phyloP scores from a whole-genome alignment of 2,888 invertebrate genomes.

The Galerucella calmariensis region DNA sequence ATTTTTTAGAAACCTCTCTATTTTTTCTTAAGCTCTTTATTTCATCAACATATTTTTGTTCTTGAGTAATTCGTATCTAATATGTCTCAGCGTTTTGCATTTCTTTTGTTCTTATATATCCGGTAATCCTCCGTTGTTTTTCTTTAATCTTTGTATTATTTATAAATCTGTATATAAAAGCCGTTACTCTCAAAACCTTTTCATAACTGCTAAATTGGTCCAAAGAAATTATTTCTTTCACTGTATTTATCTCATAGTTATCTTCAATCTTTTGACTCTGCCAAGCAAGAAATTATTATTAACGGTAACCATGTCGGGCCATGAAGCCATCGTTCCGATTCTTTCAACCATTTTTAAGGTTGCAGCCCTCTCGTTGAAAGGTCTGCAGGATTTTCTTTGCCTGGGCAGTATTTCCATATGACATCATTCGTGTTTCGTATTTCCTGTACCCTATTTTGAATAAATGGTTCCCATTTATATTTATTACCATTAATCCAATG shows the following conservation, averaged over 20 bases:
- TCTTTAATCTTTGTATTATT: not conserved
- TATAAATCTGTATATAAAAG: not conserved
- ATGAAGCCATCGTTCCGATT: not conserved
- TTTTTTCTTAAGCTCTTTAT: not conserved
- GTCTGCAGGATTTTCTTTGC: not conserved
- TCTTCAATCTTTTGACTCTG: not conserved
- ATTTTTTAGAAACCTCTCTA: not conserved
- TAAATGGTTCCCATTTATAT: too few species aligned
- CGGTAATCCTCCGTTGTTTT: not conserved
- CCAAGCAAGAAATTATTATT: not conserved
- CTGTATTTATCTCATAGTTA: not conserved
- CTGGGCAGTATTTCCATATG: too few species aligned
- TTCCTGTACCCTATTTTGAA: too few species aligned
- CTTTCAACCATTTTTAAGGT: not conserved
- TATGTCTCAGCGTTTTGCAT: not conserved
- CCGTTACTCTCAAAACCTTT: not conserved
- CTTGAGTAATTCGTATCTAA: not conserved
- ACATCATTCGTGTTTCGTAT: too few species aligned
- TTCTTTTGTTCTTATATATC: not conserved
- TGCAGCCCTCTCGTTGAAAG: not conserved
- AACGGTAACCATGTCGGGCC: not conserved
- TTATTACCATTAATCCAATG: too few species aligned
- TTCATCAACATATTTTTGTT: not conserved
- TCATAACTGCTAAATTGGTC: not conserved
- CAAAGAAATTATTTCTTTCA: not conserved